Conservation (phyloP, 2,797 vertebrate species). For the Hydrophis major region DNA sequence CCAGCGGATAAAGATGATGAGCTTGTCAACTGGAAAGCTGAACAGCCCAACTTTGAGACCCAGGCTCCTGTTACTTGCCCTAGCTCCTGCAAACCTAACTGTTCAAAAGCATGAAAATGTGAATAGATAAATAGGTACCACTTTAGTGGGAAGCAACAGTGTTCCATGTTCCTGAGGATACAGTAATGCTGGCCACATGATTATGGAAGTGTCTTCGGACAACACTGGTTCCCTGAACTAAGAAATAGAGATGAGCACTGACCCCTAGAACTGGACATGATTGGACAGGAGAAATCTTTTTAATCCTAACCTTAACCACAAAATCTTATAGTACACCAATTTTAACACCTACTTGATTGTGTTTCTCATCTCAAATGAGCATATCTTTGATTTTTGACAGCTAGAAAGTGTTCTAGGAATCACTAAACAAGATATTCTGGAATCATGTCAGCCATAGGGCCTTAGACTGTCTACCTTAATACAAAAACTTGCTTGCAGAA, state of each 20-base stretch:
- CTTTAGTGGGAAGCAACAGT: neutral
- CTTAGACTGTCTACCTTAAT: neutral
- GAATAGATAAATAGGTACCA: neutral
- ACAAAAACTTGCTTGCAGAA: neutral
- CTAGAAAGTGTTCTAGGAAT: neutral
- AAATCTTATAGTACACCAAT: neutral
- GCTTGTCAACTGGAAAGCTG: neutral
- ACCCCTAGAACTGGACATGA: neutral
- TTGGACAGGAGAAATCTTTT: neutral
- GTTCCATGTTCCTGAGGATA: neutral
- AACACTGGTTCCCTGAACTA: neutral
- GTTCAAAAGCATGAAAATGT: neutral
- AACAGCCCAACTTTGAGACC: neutral
- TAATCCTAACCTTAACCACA: neutral
- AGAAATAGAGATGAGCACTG: neutral
- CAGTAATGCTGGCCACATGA: neutral
- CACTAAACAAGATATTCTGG: neutral
- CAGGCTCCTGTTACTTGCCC: neutral
- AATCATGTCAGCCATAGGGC: neutral
- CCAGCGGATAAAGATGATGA: neutral
- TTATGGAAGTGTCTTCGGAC: neutral
- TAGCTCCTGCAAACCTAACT: neutral
- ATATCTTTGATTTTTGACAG: neutral
- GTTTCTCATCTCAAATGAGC: neutral
- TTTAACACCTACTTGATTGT: neutral